Evolutionary conservation across 2,797 vertebrate species (phyloP), one percentile per base, ranked within the genome.

Genomic region (Platyrinchus mystaceus): DNA sequence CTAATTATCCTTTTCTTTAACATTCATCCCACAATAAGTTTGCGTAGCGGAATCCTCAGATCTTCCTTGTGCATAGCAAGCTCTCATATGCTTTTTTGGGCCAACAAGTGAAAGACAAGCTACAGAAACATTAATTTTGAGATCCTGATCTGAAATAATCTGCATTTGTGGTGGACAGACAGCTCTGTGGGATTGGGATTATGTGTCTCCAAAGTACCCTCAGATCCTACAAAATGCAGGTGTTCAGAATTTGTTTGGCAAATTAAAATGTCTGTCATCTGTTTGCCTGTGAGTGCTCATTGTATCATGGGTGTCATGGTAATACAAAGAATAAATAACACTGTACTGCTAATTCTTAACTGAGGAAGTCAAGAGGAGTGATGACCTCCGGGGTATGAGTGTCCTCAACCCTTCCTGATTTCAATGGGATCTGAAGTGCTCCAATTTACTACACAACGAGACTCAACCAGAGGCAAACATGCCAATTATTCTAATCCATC

Each of bases 1-100:
- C 70, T 85, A 83, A 71, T 94, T 93, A 83, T 55, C 78, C 24
- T 86, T 75, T 80, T 32, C 59, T 79, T 63, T 49, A 55, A 13
- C 28, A 58, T 43, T 46, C 58, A 67, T 22, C 41, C 68, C 50
- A 50, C 34, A 27, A 1, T 16, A 12, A 62, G 14, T 85, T 80
- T 78, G 9, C 47, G 6, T 10, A 14, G 37, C 36, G 79, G 81
- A 24, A 68, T 66, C 67, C 92, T 87, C 81, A 80, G 67, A 53
- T 59, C 32, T 50, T 80, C 62, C 5, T n/a, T 81, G 68, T 13
- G 32, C 47, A 46, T 24, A 60, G 30, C 22, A 69, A 92, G 18
- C 68, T 85, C 92, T 89, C 79, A n/a, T 68, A 41, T 62, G 56
- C 1, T 3, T 69, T n/a, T 85, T 43, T 28, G 71, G 84, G 34